Conservation (phyloP, 2,113 vertebrate genomes). For the Apistogramma diplotaenia region DNA sequence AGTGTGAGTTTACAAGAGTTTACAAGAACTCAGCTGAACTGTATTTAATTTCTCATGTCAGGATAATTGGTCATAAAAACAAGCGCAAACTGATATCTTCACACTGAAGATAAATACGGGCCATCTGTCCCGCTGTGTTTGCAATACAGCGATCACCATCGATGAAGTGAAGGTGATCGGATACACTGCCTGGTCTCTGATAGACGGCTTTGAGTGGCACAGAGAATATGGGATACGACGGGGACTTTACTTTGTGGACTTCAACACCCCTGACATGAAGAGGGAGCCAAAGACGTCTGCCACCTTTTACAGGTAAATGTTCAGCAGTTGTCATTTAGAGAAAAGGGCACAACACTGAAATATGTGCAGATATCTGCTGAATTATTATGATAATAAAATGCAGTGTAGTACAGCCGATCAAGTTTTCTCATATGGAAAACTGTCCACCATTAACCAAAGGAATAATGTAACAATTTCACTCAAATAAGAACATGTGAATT, state of each 20-base stretch:
- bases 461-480: too few species aligned
- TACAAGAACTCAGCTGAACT: not conserved
- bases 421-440: too few species aligned
- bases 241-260: slow-evolving; percentile 94
- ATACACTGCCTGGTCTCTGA: slow-evolving; percentile 95
- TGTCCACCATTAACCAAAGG: too few species aligned
- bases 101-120: not conserved
- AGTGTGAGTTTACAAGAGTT: slow-evolving; percentile 78
- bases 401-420: not conserved
- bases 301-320: slow-evolving; percentile 82
- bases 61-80: not conserved
- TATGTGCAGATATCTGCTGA: not conserved
- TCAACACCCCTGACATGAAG: slow-evolving; percentile 87
- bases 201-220: slow-evolving; percentile 96
- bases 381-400: not conserved
- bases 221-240: slow-evolving; percentile 88
- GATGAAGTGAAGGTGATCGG: slow-evolving; percentile 89
- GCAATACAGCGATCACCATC: slow-evolving; percentile 82
- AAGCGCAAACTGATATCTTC: not conserved
- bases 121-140: not conserved
- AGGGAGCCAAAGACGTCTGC: slow-evolving; percentile 91
- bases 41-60: not conserved
- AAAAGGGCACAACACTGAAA: not conserved
- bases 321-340: not conserved
- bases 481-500: too few species aligned